phyloP scores from a whole-genome alignment of 2,797 vertebrate species.

The Fistularia commersonii region DNA sequence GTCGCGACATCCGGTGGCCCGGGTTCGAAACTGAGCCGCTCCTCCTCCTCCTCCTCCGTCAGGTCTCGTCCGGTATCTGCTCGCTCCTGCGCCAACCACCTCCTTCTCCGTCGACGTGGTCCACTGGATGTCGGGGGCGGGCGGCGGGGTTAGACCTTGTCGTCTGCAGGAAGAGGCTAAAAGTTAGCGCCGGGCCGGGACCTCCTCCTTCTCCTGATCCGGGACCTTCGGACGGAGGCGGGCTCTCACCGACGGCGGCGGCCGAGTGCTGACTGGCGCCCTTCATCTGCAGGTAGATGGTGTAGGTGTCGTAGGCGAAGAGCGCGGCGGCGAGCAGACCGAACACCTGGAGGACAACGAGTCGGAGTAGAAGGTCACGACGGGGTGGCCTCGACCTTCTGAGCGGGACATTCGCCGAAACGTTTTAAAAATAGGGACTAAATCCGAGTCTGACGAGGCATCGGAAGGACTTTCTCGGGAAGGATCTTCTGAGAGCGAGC shows the following conservation, averaged over 20 bases:
- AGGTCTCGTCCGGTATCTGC: background rate
- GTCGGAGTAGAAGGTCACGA: too few species aligned
- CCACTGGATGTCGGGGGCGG: conserved; percentile 6
- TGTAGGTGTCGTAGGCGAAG: conserved; percentile 75
- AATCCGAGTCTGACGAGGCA: too few species aligned
- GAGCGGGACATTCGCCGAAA: too few species aligned
- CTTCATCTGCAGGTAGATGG: conserved; percentile 55
- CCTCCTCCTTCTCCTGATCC: background rate
- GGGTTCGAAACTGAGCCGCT: too few species aligned
- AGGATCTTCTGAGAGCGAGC: too few species aligned
- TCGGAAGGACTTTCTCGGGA: too few species aligned
- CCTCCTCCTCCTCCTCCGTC: too few species aligned
- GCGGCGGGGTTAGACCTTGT: conserved; percentile 54
- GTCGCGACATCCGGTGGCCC: too few species aligned
- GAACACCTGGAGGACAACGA: conserved; percentile 66
- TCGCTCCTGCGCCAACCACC: conserved; percentile 13
- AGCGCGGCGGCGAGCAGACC: conserved; percentile 69
- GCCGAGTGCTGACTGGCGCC: conserved; percentile 50
- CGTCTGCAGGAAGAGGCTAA: conserved; percentile 49
- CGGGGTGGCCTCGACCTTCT: too few species aligned
- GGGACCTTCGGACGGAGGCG: background rate
- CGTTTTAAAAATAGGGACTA: too few species aligned
- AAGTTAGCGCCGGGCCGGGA: background rate
- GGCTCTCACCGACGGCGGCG: conserved; percentile 60
- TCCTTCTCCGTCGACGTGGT: conserved; percentile 31